Base-by-base conservation (phyloP, 1,140 invertebrate genomes). In the Pentalonia nigronervosa region DNA sequence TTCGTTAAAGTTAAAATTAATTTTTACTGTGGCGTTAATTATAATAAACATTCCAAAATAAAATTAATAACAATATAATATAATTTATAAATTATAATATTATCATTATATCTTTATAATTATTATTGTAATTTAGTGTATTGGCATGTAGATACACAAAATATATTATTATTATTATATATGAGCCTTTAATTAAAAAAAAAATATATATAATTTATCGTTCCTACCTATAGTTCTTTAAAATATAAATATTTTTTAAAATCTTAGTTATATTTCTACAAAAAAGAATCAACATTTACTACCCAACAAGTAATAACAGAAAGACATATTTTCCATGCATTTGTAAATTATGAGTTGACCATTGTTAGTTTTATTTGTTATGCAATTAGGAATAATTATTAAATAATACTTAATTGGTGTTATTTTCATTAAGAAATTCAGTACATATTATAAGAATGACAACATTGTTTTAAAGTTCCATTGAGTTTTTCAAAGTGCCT, bases 1-100 rank as follows among this genome's bases (percentile, higher is more conserved):
- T 90, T 90, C 2, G 36, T 90, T 67, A 90, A 90, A 90, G 41
- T 67, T 90, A 67, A 90, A 89, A 90, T 90, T 90, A 17, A 90
- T 67, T 90, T 67, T 60, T 60, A 60, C 36, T 45, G 11, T 36
- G 8, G 25, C 8, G 23, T 45, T 67, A 90, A 90, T 90, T 60
- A 45, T 67, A 90, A 45, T 67, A 90, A 67, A 90, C 89, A 90
- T 90, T 90, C 89, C 89, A 90, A 90, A 60, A 90, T 67, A 45
- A 90, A 67, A 67, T 11, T 90, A 90, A 67, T 90, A 90, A 60
- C 53, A 30, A 53, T 53, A 53, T 87, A 48, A 89, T 88, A 53
- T 34, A 56, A 36, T 53, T 53, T 89, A 89, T 76, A 76, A 76
- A 76, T n/a, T 76, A 87, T 60, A 90, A 89, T 89, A 89, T 89